Conservation (phyloP, 2,797 vertebrate genomes). For the Acomys russatus region DNA sequence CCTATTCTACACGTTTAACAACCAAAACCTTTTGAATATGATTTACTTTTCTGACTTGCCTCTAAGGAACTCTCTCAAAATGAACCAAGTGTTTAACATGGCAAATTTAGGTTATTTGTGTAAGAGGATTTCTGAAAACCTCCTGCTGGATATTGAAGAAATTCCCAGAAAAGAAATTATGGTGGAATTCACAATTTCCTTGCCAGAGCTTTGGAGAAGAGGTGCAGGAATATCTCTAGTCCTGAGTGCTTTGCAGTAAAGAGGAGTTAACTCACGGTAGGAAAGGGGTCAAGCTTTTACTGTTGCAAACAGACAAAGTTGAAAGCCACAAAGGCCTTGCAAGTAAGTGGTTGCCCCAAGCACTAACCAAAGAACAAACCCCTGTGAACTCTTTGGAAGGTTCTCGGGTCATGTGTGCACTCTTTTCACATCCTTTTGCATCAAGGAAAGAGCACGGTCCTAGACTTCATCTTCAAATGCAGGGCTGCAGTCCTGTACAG, state of each 20-base stretch:
- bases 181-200: constrained; percentile 28
- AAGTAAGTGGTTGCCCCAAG: constrained; percentile 68
- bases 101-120: constrained; percentile 76
- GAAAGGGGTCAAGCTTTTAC: constrained; percentile 74
- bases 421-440: constrained; percentile 50
- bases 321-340: constrained; percentile 76
- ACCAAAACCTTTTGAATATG: constrained; percentile 76
- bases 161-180: neutral
- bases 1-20: constrained; percentile 80
- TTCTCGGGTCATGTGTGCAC: neutral
- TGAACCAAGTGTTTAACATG: constrained; percentile 78
- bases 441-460: constrained; percentile 65
- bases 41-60: constrained; percentile 82
- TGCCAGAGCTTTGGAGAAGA: constrained; percentile 15
- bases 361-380: constrained; percentile 71
- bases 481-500: constrained; percentile 67
- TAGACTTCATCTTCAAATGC: constrained; percentile 77
- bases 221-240: constrained; percentile 2
- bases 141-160: constrained; percentile 53
- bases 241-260: constrained; percentile 68
- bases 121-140: constrained; percentile 73
- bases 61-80: constrained; percentile 85
- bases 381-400: constrained; percentile 70
- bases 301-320: constrained; percentile 71
- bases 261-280: constrained; percentile 54